Evolutionary conservation across 2,888 invertebrate genomes (phyloP), one percentile per base, ranked within the genome.

Genomic region (Lasiommata megera): DNA sequence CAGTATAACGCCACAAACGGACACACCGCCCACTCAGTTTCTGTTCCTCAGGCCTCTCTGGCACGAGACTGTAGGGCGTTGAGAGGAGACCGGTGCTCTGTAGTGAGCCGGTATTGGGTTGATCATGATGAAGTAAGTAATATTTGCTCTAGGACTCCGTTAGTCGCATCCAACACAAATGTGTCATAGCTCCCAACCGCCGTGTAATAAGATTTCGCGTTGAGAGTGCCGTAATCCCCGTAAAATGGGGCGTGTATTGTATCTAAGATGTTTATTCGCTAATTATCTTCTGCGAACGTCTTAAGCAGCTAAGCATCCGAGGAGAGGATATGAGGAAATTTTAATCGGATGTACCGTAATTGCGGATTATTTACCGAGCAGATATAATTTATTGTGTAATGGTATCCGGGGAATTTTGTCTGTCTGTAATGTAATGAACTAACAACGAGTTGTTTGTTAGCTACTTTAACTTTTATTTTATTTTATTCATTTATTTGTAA

Each of bases 181-280:
- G 48, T 29, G 40, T 55, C 48, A 43, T 52, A 44, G 50, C 70
- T 72, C 72, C 56, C 54, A 67, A 67, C 71, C 71, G 63, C 67
- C 41, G 56, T 69, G 74, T 88, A 88, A 89, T 88, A 85, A 87
- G 81, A 88, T 89, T 86, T 76, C 65, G 59, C 62, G 71, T 74
- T 68, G 72, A 74, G 86, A 85, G 87, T 86, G 86, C 86, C 84
- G 84, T 87, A 86, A 88, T 86, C 83, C 82, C 72, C 81, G 79
- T 82, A 85, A 88, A 88, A 84, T 80, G 81, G 79, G 79, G 77
- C 81, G 79, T 76, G 46, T 80, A 82, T 79, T 73, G 73, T 65
- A 71, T 65, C 69, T 83, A 88, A 84, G 77, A 69, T 80, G 79
- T 82, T 87, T 84, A 84, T 71, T 61, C 65, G 67, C 66, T 63